Conservation (phyloP, 2,113 vertebrate genomes). For the Phalacrocorax carbo region DNA sequence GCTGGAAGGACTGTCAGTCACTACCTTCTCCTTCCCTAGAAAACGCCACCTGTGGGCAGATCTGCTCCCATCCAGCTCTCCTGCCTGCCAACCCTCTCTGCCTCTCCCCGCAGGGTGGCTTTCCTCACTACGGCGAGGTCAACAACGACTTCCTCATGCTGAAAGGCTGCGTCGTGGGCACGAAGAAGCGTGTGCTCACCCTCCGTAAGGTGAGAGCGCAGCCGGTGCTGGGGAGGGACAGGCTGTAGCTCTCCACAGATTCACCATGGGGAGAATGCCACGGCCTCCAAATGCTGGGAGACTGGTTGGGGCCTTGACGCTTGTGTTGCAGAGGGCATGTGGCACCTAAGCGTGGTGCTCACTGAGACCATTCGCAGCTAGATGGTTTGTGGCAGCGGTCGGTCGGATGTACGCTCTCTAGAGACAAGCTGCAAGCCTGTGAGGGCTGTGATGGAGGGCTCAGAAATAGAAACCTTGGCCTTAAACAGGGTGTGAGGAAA, state of each 20-base stretch:
- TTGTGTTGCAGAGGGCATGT: neutral
- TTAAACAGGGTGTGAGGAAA: neutral
- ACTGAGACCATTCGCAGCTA: accelerated
- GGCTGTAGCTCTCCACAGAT: neutral
- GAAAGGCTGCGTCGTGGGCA: slow-evolving; percentile 82
- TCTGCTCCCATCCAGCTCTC: neutral
- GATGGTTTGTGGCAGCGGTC: neutral
- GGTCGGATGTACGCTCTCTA: neutral
- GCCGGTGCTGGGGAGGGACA: accelerated
- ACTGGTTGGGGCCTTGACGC: accelerated
- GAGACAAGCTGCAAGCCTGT: neutral
- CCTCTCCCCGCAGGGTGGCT: slow-evolving; percentile 73
- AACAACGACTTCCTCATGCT: slow-evolving; percentile 84
- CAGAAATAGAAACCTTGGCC: neutral
- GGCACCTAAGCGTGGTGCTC: neutral
- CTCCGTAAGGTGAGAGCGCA: slow-evolving; percentile 77
- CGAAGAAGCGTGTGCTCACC: slow-evolving; percentile 80
- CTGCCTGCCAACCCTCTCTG: neutral
- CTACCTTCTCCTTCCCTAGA: neutral
- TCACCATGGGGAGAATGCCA: accelerated
- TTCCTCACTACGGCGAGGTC: slow-evolving; percentile 81
- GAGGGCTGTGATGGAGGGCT: neutral
- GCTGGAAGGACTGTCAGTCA: neutral
- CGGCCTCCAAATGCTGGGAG: neutral
- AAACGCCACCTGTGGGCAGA: neutral